phyloP scores from a whole-genome alignment of 2,797 vertebrate species.

The Gallinago stenura region DNA sequence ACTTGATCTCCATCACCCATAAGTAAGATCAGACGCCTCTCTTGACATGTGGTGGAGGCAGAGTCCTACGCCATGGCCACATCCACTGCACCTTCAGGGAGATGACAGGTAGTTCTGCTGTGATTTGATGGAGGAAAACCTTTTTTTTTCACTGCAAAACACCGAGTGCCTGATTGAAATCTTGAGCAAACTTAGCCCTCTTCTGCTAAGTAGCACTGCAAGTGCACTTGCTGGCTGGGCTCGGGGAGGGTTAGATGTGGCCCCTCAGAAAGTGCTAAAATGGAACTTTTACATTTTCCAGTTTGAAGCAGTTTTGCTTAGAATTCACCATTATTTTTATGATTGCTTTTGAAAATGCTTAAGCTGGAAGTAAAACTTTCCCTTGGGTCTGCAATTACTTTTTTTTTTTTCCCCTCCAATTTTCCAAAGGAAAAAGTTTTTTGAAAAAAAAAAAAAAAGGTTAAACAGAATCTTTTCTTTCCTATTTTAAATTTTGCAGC shows the following conservation, averaged over 20 bases:
- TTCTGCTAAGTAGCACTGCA: not conserved
- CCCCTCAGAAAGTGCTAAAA: not conserved
- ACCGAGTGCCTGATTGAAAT: not conserved
- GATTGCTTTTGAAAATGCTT: not conserved
- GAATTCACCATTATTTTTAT: conserved; percentile 9
- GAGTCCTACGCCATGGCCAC: not conserved
- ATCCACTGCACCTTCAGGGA: not conserved
- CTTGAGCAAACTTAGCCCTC: not conserved
- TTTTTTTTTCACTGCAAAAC: not conserved
- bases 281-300: not conserved
- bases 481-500: not conserved
- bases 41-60: not conserved
- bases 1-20: fast-evolving
- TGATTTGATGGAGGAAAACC: not conserved
- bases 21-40: fast-evolving
- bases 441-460: not conserved
- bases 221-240: not conserved
- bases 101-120: too few species aligned
- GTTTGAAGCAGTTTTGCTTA: not conserved
- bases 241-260: not conserved
- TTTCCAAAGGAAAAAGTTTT: not conserved
- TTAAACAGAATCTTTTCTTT: not conserved
- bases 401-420: not conserved
- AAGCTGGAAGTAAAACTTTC: conserved; percentile 26
- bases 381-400: conserved; percentile 28